phyloP scores from a whole-genome alignment of 2,888 invertebrate genomes.

The Phortica magna region DNA sequence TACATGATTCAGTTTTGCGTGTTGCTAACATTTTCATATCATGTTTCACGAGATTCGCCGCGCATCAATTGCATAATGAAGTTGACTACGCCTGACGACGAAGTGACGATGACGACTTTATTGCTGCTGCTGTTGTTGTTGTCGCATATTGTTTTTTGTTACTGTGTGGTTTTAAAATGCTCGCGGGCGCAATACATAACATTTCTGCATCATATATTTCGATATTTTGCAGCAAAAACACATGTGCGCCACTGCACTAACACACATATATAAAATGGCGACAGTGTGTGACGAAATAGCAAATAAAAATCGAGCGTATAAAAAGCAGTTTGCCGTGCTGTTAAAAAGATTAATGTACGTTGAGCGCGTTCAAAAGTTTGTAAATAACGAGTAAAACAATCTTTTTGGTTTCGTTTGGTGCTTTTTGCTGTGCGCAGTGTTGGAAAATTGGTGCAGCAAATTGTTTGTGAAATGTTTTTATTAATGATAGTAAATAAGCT shows the following conservation, averaged over 20 bases:
- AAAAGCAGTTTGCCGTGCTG: not conserved
- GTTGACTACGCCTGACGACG: not conserved
- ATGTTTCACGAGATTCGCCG: not conserved
- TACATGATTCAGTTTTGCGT: constrained; percentile 4
- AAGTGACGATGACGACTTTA: constrained; percentile 8
- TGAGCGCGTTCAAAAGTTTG: constrained; percentile 27
- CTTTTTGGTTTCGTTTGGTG: constrained; percentile 1
- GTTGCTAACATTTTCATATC: not conserved
- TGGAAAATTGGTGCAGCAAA: constrained; percentile 26
- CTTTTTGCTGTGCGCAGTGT: not conserved
- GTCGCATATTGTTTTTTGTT: too few relatives aligned
- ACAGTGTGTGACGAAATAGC: not conserved
- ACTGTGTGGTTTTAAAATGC: not conserved
- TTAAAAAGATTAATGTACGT: constrained; percentile 31
- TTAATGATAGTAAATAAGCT: constrained; percentile 2
- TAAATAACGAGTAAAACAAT: constrained; percentile 29
- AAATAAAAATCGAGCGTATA: not conserved
- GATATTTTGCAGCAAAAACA: constrained; percentile 10
- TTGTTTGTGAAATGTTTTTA: constrained; percentile 22
- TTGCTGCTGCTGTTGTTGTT: constrained; percentile 1
- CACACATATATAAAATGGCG: constrained; percentile 7
- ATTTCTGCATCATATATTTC: not conserved
- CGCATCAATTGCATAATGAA: constrained; percentile 38
- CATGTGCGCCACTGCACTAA: not conserved
- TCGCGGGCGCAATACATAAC: constrained; percentile 26